Percentiles rank a stretch among this genome's conserved stretches.
Conservation (phyloP, 2,888 invertebrate genomes). For the Polylopha cassiicola region DNA sequence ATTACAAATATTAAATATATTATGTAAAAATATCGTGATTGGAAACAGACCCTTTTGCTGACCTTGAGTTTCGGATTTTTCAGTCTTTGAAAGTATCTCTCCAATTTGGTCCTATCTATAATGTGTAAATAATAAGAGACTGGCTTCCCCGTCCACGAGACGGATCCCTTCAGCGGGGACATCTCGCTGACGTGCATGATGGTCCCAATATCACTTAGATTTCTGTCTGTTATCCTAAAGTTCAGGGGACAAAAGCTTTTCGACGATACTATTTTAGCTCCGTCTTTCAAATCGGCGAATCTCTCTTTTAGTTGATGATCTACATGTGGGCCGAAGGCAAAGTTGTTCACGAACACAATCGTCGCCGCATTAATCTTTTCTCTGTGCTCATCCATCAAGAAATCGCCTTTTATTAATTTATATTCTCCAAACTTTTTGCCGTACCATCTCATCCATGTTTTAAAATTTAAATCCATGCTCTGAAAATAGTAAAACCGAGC, state of each 20-base stretch:
- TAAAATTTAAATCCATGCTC: constrained; percentile 93
- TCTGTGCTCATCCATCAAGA: constrained; percentile 92
- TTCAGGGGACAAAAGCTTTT: constrained; percentile 99
- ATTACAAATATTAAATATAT: constrained; percentile 26
- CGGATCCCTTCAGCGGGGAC: constrained; percentile 95
- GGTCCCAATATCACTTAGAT: constrained; percentile 98
- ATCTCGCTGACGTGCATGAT: constrained; percentile 99
- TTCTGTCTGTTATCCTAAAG: constrained; percentile 98
- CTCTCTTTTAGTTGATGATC: constrained; percentile 97
- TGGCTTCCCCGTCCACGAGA: constrained; percentile 99
- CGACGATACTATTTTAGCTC: constrained; percentile 97
- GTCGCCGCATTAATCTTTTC: constrained; percentile 96
- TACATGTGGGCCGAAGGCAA: constrained; percentile 98
- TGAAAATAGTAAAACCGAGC: constrained; percentile 63
- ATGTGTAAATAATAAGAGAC: constrained; percentile 99
- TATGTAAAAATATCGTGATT: constrained; percentile 46
- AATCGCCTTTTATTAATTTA: constrained; percentile 95
- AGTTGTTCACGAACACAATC: constrained; percentile 99
- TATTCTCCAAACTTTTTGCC: constrained; percentile 96
- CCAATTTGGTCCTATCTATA: constrained; percentile 97
- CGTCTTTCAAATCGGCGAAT: constrained; percentile 96
- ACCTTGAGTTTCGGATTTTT: constrained; percentile 91
- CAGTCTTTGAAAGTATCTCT: constrained; percentile 96
- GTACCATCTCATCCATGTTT: constrained; percentile 98
- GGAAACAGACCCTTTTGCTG: constrained; percentile 77